Evolutionary conservation across 2,113 vertebrate species (phyloP), one percentile per base, ranked within the genome.

Genomic region (Redunca redunca): DNA sequence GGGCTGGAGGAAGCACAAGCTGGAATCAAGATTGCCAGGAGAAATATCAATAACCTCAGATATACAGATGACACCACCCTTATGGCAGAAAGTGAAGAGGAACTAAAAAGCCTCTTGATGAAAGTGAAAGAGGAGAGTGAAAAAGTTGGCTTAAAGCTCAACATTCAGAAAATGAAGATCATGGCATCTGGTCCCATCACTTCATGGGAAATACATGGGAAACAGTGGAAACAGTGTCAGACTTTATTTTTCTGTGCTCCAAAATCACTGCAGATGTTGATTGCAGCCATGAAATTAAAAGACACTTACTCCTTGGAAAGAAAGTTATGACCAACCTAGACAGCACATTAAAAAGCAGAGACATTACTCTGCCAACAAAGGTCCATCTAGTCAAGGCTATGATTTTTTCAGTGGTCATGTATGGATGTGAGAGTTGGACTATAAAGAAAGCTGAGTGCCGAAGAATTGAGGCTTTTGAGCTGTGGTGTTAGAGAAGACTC

Each of bases 171-270:
- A 62, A 15, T 1, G 0, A 62, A 62, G 3, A 67, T 67, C 33
- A 67, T 19, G 33, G 33, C 62, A 67, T 67, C 62, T 1, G 7
- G 33, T 67, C 16, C 33, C 33, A n/a, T 67, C 33, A 67, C 4
- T n/a, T n/a, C 62, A n/a, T 67, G 62, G 62, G 1, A 67, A 67
- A 67, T 67, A n/a, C 3, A n/a, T 67, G 62, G 33, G 16, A 67
- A 67, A 67, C 60, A 62, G 28, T 16, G 6, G 60, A 62, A 62
- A 62, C 16, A 67, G 33, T 67, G 16, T 3, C 16, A 9, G 33
- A 67, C 16, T n/a, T 67, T n/a, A 19, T 19, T n/a, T 67, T 67
- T 9, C 0, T 0, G 33, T 7, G 62, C 33, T 67, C 16, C 0
- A 67, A 67, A 67, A n/a, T 67, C 62, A 67, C 16, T 19, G 15